A percentile compares a stretch with the other conserved stretches of the same genome.
Conservation (phyloP, 1,140 invertebrate species). For the Mya arenaria region DNA sequence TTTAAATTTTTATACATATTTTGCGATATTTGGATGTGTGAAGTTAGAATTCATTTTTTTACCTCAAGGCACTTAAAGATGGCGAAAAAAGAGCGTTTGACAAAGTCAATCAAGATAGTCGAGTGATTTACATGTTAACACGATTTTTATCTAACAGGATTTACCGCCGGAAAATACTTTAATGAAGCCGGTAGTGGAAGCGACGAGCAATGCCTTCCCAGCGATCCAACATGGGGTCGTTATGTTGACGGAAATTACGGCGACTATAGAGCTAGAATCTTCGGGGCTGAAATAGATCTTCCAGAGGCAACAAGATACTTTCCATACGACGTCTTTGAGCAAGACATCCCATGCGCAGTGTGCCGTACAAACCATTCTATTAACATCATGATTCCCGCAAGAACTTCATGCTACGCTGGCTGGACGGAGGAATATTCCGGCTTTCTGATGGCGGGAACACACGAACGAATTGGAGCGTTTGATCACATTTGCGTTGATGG, state of each 20-base stretch:
- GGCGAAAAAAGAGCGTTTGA: background rate
- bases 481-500: slow-evolving; percentile 63
- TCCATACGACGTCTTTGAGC: background rate
- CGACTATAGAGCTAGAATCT: slow-evolving; percentile 3
- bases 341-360: slow-evolving; percentile 55
- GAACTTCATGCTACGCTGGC: slow-evolving; percentile 41
- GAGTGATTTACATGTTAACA: background rate
- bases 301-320: background rate
- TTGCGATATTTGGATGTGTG: background rate
- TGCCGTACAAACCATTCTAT: slow-evolving; percentile 37
- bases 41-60: background rate
- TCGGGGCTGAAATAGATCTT: slow-evolving; percentile 51
- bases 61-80: background rate
- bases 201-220: slow-evolving; percentile 23
- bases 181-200: slow-evolving; percentile 27
- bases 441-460: slow-evolving; percentile 53
- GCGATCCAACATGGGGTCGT: slow-evolving; percentile 25
- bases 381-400: slow-evolving; percentile 56
- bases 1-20: background rate
- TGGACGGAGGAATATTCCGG: slow-evolving; percentile 59
- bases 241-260: slow-evolving; percentile 1
- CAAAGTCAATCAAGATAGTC: background rate
- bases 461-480: slow-evolving; percentile 3
- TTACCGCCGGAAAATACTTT: slow-evolving; percentile 16
- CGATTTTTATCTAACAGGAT: background rate